Evolutionary conservation across 2,797 vertebrate genomes (phyloP).

Genomic region (Poeciliopsis presidionis): DNA sequence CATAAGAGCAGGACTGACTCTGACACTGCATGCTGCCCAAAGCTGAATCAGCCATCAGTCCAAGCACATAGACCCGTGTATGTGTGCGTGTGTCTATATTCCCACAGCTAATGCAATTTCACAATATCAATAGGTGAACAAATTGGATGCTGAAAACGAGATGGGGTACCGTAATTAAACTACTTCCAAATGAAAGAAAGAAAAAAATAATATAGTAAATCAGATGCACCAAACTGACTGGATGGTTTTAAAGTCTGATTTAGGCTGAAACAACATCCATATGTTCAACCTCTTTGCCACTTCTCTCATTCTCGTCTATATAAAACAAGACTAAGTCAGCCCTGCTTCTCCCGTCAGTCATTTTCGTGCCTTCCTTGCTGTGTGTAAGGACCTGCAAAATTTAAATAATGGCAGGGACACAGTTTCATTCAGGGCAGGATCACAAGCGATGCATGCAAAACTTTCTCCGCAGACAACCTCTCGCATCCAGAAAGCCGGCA

Average conservation of each 20-base stretch:
- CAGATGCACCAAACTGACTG: slow-evolving; percentile 5
- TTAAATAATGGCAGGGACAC: background rate
- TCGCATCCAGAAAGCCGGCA: slow-evolving; percentile 41
- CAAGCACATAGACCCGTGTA: slow-evolving; percentile 6
- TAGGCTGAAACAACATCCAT: background rate
- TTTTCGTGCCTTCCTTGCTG: background rate
- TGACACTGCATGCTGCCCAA: slow-evolving; percentile 45
- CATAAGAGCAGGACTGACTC: slow-evolving; percentile 49
- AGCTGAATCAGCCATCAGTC: slow-evolving; percentile 50
- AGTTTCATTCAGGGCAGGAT: slow-evolving; percentile 17
- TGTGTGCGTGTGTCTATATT: background rate
- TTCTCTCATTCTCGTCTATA: slow-evolving; percentile 11
- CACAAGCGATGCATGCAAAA: slow-evolving; percentile 21
- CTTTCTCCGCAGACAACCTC: slow-evolving; percentile 23
- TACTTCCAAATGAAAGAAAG: slow-evolving; percentile 13
- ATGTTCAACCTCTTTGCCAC: slow-evolving; percentile 7
- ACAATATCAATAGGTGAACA: slow-evolving; percentile 40
- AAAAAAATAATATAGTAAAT: slow-evolving; percentile 25
- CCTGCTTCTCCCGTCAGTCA: background rate
- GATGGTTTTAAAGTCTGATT: slow-evolving; percentile 1
- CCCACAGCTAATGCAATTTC: slow-evolving; percentile 51
- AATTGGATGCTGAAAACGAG: slow-evolving; percentile 48
- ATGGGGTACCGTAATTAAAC: slow-evolving; percentile 32
- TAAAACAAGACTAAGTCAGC: slow-evolving; percentile 1
- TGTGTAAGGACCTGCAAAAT: background rate